Percentiles rank a stretch among this genome's conserved stretches.
phyloP scores from a whole-genome alignment of 2,888 invertebrate genomes.

The Chironomus riparius region DNA sequence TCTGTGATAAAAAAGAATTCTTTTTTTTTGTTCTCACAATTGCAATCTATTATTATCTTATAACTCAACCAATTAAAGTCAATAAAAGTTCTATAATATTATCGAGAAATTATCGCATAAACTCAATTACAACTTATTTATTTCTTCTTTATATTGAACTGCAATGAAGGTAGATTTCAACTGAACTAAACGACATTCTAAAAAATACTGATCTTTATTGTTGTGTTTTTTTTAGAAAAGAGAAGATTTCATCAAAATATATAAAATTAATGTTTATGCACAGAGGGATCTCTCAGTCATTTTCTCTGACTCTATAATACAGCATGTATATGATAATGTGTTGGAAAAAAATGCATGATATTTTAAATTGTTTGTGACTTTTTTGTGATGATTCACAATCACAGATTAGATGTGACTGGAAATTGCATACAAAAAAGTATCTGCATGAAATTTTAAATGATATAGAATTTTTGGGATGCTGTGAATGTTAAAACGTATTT shows the following conservation, averaged over 20 bases:
- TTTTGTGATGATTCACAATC: too few species aligned
- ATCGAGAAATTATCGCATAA: neutral
- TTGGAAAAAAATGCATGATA: neutral
- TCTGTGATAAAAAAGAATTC: too few species aligned
- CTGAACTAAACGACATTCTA: neutral
- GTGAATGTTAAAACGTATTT: too few species aligned
- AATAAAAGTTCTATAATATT: neutral
- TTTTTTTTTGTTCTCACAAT: neutral
- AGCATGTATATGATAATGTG: neutral
- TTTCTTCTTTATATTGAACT: neutral
- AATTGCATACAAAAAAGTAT: too few species aligned
- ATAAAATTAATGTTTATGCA: neutral
- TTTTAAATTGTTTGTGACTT: neutral
- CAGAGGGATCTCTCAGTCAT: neutral
- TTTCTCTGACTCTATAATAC: neutral
- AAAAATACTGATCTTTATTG: neutral
- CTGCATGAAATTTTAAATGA: too few species aligned
- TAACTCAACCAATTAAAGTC: neutral
- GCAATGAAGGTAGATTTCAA: neutral
- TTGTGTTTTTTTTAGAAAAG: neutral
- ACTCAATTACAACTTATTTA: neutral
- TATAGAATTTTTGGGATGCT: too few species aligned
- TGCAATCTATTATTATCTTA: neutral
- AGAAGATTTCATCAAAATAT: neutral
- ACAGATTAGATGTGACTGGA: too few species aligned